Percentiles rank a stretch among this genome's conserved stretches.
Evolutionary conservation across 2,888 invertebrate genomes (phyloP).

Genomic region (Drosophila pseudotakahashii): DNA sequence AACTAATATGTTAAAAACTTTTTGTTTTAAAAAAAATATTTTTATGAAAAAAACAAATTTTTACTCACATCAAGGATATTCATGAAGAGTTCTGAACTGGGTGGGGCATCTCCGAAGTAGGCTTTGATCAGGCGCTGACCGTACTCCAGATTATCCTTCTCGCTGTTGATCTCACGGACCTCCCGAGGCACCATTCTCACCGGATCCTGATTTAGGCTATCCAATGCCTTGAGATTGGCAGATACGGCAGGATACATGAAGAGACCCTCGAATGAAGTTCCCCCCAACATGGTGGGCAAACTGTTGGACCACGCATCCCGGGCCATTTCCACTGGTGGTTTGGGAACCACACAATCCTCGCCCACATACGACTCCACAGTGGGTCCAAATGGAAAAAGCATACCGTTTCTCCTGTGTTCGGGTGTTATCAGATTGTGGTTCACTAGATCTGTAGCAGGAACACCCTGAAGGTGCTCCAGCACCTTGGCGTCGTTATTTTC

Average conservation of each 20-base stretch:
- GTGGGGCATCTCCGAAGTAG: slow-evolving; percentile 71
- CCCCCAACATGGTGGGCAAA: slow-evolving; percentile 80
- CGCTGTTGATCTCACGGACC: slow-evolving; percentile 38
- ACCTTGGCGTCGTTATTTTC: slow-evolving; percentile 81
- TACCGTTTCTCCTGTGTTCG: slow-evolving; percentile 71
- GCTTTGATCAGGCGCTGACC: slow-evolving; percentile 75
- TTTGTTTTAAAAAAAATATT: too few relatives aligned
- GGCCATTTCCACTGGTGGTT: slow-evolving; percentile 74
- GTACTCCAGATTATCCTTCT: slow-evolving; percentile 63
- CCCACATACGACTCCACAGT: slow-evolving; percentile 79
- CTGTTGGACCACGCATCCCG: slow-evolving; percentile 80
- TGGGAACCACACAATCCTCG: slow-evolving; percentile 75
- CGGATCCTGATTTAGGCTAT: slow-evolving; percentile 54
- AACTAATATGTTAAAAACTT: too few relatives aligned
- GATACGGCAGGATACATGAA: slow-evolving; percentile 73
- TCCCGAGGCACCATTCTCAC: slow-evolving; percentile 57
- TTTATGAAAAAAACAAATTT: too few relatives aligned
- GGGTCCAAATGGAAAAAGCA: slow-evolving; percentile 78
- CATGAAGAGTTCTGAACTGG: slow-evolving; percentile 45
- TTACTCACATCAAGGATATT: slow-evolving; percentile 62
- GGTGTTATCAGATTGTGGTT: slow-evolving; percentile 69
- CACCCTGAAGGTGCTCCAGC: slow-evolving; percentile 79
- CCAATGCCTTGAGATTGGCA: slow-evolving; percentile 54
- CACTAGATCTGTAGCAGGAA: slow-evolving; percentile 72
- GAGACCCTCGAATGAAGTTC: slow-evolving; percentile 81